Evolutionary conservation across 2,113 vertebrate species (phyloP), one percentile per base, ranked within the genome.

Genomic region (Albula goreensis): DNA sequence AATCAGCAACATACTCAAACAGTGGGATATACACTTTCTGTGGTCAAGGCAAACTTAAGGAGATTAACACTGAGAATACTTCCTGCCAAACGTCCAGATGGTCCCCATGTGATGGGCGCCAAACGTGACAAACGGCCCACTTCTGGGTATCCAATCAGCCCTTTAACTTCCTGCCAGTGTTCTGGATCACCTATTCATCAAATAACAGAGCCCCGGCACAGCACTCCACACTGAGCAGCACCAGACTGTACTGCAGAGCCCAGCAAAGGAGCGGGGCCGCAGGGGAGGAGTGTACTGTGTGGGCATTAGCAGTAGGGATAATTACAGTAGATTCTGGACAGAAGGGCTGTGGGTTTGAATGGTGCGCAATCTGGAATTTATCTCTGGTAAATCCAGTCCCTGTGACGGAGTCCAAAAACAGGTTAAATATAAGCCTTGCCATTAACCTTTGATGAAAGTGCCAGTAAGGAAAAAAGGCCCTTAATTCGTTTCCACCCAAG

Each of bases 1-100:
- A 85, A 85, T 85, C 78, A 80, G 85, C 85, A 60, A n/a, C 78
- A 51, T 22, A 53, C 85, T 85, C 80, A 66, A 60, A 85, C 85
- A 85, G 56, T 63, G 78, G 56, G 85, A 81, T 78, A 17, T 53
- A 80, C 56, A 50, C 41, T 80, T 56, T 80, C 53, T 9, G 53
- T 66, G 57, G 85, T 63, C 52, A 85, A 78, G 66, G 82, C 31
- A 83, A 83, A 83, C 82, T 56, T 12, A 70, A 60, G 10, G 78
- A 85, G 78, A 66, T 85, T 80, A 85, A 80, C 53, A 57, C 41
- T 19, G 56, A 70, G 74, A 48, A 85, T 48, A 52, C 31, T 79
- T 57, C 51, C 77, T 50, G 84, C 78, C 84, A 85, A 80, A 52
- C n/a, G 48, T 80, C 85, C 85, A 85, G 85, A 85, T 85, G 78